Evolutionary conservation across 1,140 invertebrate species (phyloP).

Genomic region (Drosophila subobscura): DNA sequence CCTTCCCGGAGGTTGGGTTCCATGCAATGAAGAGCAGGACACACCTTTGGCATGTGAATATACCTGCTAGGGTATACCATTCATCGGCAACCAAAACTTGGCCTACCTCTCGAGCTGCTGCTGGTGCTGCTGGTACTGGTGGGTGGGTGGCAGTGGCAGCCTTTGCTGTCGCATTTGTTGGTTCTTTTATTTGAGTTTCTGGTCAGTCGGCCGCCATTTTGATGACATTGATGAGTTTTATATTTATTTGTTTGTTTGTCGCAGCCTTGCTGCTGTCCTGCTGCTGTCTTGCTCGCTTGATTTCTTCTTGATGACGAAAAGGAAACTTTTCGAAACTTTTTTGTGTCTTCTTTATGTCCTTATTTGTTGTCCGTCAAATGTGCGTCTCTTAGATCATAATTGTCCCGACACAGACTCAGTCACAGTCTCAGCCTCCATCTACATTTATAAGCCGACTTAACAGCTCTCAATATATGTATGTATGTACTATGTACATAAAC

Average conservation of each 20-base stretch:
- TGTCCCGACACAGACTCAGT: constrained; percentile 20
- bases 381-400: constrained; percentile 65
- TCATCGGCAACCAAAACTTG: too few species aligned
- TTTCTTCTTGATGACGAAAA: constrained; percentile 65
- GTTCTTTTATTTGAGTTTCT: constrained; percentile 37
- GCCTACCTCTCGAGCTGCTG: constrained; percentile 37
- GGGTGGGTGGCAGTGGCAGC: too few species aligned
- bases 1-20: too few species aligned
- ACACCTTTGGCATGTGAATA: too few species aligned
- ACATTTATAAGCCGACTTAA: neutral
- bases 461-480: constrained; percentile 13
- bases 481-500: constrained; percentile 13
- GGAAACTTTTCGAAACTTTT: constrained; percentile 53
- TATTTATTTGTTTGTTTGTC: constrained; percentile 69
- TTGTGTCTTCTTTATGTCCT: constrained; percentile 30
- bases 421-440: too few species aligned
- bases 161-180: neutral
- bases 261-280: neutral
- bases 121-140: constrained; percentile 11
- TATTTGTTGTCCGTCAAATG: constrained; percentile 56
- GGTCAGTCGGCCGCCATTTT: constrained; percentile 50
- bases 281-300: constrained; percentile 47
- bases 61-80: too few species aligned
- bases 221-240: constrained; percentile 77
- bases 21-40: too few species aligned